phyloP scores from a whole-genome alignment of 2,113 vertebrate genomes.

The Albula glossodonta region DNA sequence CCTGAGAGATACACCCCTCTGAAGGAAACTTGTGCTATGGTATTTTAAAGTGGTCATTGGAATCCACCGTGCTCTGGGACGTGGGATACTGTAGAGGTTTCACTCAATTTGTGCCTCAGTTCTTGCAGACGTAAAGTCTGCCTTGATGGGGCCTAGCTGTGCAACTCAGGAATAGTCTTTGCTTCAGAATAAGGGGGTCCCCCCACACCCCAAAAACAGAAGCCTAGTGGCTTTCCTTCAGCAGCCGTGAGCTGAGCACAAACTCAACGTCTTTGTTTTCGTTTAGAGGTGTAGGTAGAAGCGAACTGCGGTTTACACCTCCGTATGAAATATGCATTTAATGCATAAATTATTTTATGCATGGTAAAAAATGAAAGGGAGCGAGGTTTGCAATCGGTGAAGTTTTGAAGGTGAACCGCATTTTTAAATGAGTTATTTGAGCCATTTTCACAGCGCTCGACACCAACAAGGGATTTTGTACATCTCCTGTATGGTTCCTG shows the following conservation, averaged over 20 bases:
- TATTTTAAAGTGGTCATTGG: constrained; percentile 17
- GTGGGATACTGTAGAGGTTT: constrained; percentile 17
- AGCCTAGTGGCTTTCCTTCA: background rate
- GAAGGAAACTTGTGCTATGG: background rate
- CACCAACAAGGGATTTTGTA: constrained; percentile 1
- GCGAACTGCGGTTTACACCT: constrained; percentile 52
- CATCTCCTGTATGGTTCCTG: constrained; percentile 39
- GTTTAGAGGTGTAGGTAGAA: constrained; percentile 24
- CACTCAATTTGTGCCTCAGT: constrained; percentile 41
- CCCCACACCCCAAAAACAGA: constrained; percentile 32
- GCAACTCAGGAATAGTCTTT: constrained; percentile 22
- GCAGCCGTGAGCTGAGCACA: background rate
- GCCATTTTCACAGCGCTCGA: constrained; percentile 60
- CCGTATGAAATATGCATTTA: constrained; percentile 73
- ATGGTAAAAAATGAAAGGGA: constrained; percentile 45
- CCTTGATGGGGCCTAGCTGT: constrained; percentile 16
- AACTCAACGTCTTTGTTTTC: constrained; percentile 25
- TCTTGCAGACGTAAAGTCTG: constrained; percentile 22
- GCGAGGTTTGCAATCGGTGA: constrained; percentile 13
- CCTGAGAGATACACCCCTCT: background rate
- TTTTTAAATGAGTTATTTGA: constrained; percentile 33
- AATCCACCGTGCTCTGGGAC: constrained; percentile 23
- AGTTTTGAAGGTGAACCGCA: constrained; percentile 9
- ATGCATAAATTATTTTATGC: constrained; percentile 85
- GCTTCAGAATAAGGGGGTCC: constrained; percentile 21